These are phyloP conservation scores for Dioctria linearis DNA, from an alignment of 2,888 invertebrate species.

Conservation along the genomic window DNA sequence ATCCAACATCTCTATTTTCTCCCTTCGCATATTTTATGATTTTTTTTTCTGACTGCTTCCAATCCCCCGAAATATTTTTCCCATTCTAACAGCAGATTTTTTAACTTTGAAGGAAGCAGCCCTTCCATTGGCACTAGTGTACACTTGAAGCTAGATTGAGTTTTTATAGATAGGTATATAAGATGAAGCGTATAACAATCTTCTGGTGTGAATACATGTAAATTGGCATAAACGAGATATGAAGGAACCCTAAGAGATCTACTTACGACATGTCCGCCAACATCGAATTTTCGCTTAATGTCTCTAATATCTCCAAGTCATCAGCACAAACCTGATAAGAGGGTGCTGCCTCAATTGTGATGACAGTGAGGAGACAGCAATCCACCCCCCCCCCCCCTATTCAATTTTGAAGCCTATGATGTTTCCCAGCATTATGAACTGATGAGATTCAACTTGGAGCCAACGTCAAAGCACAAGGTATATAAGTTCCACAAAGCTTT, in stretches of 20 bases:
- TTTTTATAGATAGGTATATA: constrained; percentile 46
- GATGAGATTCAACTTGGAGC: constrained; percentile 40
- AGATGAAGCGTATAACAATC: constrained; percentile 47
- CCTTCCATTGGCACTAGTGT: neutral
- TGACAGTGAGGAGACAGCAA: constrained; percentile 26
- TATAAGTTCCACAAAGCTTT: constrained; percentile 45
- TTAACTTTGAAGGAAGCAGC: neutral
- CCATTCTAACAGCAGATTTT: neutral
- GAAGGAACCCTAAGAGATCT: constrained; percentile 24
- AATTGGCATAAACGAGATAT: constrained; percentile 56
- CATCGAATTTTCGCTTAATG: constrained; percentile 38
- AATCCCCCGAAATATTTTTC: neutral
- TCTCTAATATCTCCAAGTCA: constrained; percentile 39
- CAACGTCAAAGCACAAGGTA: neutral
- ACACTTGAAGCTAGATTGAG: constrained; percentile 48
- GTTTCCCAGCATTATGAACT: constrained; percentile 30
- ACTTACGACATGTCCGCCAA: constrained; percentile 28
- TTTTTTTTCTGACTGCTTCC: constrained; percentile 6
- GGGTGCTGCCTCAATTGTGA: neutral
- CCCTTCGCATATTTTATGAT: constrained; percentile 37
- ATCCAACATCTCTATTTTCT: constrained; percentile 44
- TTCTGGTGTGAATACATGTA: constrained; percentile 55
- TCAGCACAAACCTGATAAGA: constrained; percentile 22
- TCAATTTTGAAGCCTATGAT: neutral
- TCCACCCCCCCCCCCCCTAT: constrained; percentile 14